Percentiles rank a stretch among this genome's conserved stretches.
These are phyloP conservation scores for Aricia artaxerxes DNA, from an alignment of 2,888 invertebrate species.

Conservation along the genomic window DNA sequence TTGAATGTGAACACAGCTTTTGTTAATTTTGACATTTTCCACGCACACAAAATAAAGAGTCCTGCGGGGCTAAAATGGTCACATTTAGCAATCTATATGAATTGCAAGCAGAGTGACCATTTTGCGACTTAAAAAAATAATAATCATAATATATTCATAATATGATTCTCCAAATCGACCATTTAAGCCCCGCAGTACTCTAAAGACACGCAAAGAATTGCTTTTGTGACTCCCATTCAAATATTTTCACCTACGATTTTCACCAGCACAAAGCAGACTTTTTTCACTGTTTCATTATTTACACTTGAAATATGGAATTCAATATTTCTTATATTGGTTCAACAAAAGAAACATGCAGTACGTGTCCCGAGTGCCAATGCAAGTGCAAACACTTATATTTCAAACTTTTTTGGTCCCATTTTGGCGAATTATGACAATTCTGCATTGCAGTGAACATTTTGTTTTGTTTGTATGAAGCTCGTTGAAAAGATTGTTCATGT, in stretches of 20 bases:
- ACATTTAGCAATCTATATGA: too few species aligned
- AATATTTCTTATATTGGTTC: constrained; percentile 16
- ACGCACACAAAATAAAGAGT: too few species aligned
- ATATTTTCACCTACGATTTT: neutral
- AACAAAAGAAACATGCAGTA: constrained; percentile 2
- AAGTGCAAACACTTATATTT: constrained; percentile 13
- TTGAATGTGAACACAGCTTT: too few species aligned
- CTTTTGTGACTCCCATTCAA: neutral
- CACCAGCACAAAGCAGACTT: neutral
- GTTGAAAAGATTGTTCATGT: neutral
- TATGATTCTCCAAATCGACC: too few species aligned
- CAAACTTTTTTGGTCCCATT: neutral
- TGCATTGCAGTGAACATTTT: neutral
- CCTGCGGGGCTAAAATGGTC: too few species aligned
- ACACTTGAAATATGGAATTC: neutral
- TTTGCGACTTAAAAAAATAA: too few species aligned
- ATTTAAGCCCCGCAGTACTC: too few species aligned
- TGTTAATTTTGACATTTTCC: too few species aligned
- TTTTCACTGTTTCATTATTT: neutral
- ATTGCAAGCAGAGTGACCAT: too few species aligned
- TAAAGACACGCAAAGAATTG: neutral
- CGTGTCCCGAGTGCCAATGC: constrained; percentile 13
- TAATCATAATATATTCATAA: too few species aligned
- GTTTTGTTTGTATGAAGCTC: neutral
- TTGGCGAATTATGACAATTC: constrained; percentile 1